phyloP scores from a whole-genome alignment of 2,113 vertebrate species.

The Pteronura brasiliensis region DNA sequence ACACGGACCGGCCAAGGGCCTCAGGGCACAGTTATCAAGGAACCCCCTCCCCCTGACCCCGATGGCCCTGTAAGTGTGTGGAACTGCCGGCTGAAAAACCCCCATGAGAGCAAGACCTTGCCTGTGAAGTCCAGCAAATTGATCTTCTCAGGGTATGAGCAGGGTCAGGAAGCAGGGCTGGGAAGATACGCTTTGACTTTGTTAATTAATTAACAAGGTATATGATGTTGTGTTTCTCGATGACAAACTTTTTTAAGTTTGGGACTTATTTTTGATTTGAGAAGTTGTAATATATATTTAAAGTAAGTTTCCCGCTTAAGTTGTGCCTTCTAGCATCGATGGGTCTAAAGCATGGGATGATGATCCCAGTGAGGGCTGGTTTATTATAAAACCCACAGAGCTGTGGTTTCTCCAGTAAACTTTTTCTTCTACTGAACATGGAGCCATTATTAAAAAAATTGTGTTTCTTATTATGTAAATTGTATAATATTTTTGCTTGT shows the following conservation, averaged over 20 bases:
- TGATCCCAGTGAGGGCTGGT: neutral
- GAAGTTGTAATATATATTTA: constrained; percentile 50
- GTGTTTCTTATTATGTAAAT: constrained; percentile 78
- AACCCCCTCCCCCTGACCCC: neutral
- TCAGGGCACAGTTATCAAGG: neutral
- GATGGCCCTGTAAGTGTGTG: neutral
- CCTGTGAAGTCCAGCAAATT: neutral
- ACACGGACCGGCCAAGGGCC: neutral
- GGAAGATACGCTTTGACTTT: neutral
- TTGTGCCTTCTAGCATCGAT: constrained; percentile 68
- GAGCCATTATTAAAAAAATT: constrained; percentile 78
- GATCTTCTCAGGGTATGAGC: constrained; percentile 73
- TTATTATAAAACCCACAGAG: constrained; percentile 16
- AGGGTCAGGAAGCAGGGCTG: neutral
- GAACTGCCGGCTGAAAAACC: neutral
- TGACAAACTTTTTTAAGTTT: neutral
- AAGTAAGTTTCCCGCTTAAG: constrained; percentile 50
- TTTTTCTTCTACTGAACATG: constrained; percentile 54
- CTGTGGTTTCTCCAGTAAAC: constrained; percentile 38
- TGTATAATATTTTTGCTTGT: constrained; percentile 79
- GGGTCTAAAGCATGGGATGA: constrained; percentile 39
- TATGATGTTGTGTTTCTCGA: neutral
- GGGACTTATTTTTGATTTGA: constrained; percentile 15
- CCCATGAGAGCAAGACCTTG: neutral
- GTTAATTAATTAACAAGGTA: constrained; percentile 34